These are phyloP conservation scores for Tineola bisselliella DNA, from an alignment of 2,888 invertebrate species.

Conservation along the genomic window DNA sequence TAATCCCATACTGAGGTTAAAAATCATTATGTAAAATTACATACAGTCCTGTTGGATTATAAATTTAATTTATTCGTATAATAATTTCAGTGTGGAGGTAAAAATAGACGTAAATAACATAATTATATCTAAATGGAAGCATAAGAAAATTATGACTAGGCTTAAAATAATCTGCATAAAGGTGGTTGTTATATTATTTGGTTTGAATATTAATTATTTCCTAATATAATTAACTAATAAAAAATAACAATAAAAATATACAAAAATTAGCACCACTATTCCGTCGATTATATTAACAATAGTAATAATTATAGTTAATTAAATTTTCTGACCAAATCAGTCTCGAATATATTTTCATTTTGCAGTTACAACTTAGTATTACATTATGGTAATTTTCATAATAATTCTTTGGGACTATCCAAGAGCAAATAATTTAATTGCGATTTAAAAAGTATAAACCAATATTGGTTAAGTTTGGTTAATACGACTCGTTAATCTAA, in stretches of 20 bases:
- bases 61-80: too few species aligned
- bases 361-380: slow-evolving; percentile 12
- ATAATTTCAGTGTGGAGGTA: too few species aligned
- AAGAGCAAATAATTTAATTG: background rate
- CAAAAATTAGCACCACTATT: slow-evolving; percentile 6
- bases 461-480: too few species aligned
- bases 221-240: background rate
- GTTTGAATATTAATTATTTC: background rate
- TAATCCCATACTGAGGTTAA: too few species aligned
- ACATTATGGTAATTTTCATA: slow-evolving; percentile 23
- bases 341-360: slow-evolving; percentile 15
- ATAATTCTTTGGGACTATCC: slow-evolving; percentile 12
- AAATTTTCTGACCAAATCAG: background rate
- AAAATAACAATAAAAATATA: background rate
- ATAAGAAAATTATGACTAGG: slow-evolving; percentile 5
- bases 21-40: too few species aligned
- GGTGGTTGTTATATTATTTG: slow-evolving; percentile 9
- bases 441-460: background rate
- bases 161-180: background rate
- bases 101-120: too few species aligned
- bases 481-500: too few species aligned
- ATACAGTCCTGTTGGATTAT: too few species aligned
- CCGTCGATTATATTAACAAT: background rate
- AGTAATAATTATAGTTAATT: background rate
- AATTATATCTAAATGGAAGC: background rate